phyloP scores from a whole-genome alignment of 2,888 invertebrate species.

The Morinoia aosen region DNA sequence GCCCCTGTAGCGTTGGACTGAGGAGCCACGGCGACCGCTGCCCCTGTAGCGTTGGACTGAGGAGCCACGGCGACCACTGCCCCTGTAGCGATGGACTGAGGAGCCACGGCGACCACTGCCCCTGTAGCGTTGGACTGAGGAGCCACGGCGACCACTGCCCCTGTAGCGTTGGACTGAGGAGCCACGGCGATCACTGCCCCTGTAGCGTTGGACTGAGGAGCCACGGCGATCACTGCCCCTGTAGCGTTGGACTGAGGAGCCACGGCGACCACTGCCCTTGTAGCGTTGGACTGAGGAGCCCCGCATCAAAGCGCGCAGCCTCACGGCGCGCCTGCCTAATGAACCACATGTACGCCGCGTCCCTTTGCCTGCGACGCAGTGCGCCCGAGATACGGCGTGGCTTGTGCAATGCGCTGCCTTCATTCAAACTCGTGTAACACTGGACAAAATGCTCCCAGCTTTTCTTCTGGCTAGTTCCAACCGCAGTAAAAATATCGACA shows the following conservation, averaged over 20 bases:
- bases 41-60: neutral
- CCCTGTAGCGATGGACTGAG: neutral
- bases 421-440: neutral
- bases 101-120: neutral
- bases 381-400: neutral
- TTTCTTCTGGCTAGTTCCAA: neutral
- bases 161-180: neutral
- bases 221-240: neutral
- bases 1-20: neutral
- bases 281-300: neutral
- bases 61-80: neutral
- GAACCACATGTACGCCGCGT: neutral
- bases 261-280: neutral
- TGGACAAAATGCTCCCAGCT: neutral
- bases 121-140: neutral
- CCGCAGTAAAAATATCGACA: neutral
- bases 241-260: neutral
- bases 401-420: neutral
- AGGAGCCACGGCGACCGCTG: neutral
- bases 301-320: neutral
- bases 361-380: neutral
- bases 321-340: neutral
- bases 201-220: neutral
- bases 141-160: neutral
- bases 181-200: neutral